Conservation (phyloP, 1,140 invertebrate genomes). For the Papilio polyxenes region DNA sequence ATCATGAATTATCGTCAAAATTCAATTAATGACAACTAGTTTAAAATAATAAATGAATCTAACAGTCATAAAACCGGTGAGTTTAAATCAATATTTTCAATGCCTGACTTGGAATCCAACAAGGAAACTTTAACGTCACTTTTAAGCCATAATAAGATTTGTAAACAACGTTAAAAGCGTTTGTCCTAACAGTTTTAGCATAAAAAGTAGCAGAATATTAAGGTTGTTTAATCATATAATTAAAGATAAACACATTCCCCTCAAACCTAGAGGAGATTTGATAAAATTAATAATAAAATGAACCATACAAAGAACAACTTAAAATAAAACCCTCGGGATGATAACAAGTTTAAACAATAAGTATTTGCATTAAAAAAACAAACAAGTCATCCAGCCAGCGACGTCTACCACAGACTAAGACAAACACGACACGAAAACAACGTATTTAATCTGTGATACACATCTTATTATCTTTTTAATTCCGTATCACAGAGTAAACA, state of each 20-base stretch:
- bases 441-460: conserved; percentile 46
- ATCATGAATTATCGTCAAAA: too few relatives aligned
- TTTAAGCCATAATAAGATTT: too few relatives aligned
- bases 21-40: too few relatives aligned
- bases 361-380: conserved; percentile 32
- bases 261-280: not conserved
- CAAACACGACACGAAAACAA: conserved; percentile 44
- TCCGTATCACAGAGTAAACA: conserved; percentile 49
- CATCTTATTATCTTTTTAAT: conserved; percentile 51
- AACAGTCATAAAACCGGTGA: too few relatives aligned
- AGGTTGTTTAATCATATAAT: not conserved
- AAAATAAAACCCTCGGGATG: conserved; percentile 5
- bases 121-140: too few relatives aligned
- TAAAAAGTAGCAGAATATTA: not conserved
- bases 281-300: conserved; percentile 15
- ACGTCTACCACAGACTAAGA: conserved; percentile 40
- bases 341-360: conserved; percentile 33
- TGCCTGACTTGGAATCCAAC: too few relatives aligned
- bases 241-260: not conserved
- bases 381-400: conserved; percentile 11
- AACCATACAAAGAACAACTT: conserved; percentile 31
- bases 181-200: not conserved
- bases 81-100: too few relatives aligned
- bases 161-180: too few relatives aligned
- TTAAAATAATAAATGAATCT: too few relatives aligned